Percentiles rank a stretch among this genome's conserved stretches.
These are phyloP conservation scores for Craseonycteris thonglongyai DNA, from an alignment of 2,113 vertebrate species.

Conservation along the genomic window DNA sequence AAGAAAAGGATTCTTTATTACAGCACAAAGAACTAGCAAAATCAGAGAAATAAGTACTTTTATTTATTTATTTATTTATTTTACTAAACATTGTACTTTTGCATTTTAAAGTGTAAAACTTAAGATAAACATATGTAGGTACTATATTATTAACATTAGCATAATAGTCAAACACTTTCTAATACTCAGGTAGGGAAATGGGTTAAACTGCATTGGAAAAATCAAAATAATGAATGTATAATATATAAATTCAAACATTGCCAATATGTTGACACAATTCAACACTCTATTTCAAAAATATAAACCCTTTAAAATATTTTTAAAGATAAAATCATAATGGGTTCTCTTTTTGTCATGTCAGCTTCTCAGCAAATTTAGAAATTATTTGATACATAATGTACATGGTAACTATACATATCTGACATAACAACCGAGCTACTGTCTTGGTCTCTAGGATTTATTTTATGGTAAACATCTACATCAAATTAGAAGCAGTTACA, in stretches of 20 bases:
- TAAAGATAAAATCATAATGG: background rate
- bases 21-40: background rate
- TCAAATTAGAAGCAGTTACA: background rate
- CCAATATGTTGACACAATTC: background rate
- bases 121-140: slow-evolving; percentile 5
- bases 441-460: slow-evolving; percentile 6
- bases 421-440: slow-evolving; percentile 12
- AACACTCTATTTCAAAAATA: background rate
- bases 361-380: background rate
- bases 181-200: background rate
- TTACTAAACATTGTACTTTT: background rate
- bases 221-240: slow-evolving; percentile 3
- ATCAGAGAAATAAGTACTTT: background rate
- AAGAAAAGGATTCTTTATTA: background rate
- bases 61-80: too few relatives aligned
- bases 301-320: background rate
- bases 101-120: background rate
- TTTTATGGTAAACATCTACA: background rate
- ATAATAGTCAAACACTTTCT: background rate
- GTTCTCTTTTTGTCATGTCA: slow-evolving; percentile 14
- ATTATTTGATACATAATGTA: background rate
- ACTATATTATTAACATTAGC: background rate
- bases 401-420: background rate
- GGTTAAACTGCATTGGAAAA: background rate
- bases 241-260: background rate